Evolutionary conservation across 2,113 vertebrate species (phyloP).

Genomic region (Festucalex cinctus): DNA sequence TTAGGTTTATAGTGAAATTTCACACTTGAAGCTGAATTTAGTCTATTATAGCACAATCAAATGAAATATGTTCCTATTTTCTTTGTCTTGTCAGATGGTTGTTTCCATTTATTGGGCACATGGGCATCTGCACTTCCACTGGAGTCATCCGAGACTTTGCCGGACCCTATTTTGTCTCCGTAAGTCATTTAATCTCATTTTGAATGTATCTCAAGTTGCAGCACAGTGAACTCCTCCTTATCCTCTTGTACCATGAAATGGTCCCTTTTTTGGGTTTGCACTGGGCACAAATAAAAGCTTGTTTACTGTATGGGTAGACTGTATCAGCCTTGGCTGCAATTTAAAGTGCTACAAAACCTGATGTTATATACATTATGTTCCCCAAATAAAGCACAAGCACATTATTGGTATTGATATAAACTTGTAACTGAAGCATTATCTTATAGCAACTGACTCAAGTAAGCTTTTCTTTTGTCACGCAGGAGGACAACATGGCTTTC

Average conservation of each 20-base stretch:
- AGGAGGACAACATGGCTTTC: conserved; percentile 99
- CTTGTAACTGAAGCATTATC: too few species aligned
- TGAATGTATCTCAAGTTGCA: not conserved
- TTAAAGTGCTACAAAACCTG: too few species aligned
- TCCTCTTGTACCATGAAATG: too few species aligned
- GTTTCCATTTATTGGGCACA: conserved; percentile 94
- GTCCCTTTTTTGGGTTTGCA: too few species aligned
- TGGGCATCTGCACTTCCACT: conserved; percentile 94
- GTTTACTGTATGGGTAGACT: too few species aligned
- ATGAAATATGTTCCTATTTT: not conserved
- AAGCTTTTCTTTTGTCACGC: conserved; percentile 20
- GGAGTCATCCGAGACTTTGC: conserved; percentile 97
- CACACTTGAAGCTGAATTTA: too few species aligned
- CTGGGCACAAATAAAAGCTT: too few species aligned
- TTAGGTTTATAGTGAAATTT: too few species aligned
- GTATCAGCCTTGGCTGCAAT: too few species aligned
- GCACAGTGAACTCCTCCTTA: not conserved
- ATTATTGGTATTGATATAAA: too few species aligned
- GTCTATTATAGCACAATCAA: not conserved
- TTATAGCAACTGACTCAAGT: not conserved
- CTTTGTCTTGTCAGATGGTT: conserved; percentile 79
- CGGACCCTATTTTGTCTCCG: conserved; percentile 94
- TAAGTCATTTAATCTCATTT: conserved; percentile 62
- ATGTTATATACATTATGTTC: too few species aligned
- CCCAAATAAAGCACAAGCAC: too few species aligned